These are phyloP conservation scores for Urocynchramus pylzowi DNA, from an alignment of 2,113 vertebrate species.

Conservation along the genomic window DNA sequence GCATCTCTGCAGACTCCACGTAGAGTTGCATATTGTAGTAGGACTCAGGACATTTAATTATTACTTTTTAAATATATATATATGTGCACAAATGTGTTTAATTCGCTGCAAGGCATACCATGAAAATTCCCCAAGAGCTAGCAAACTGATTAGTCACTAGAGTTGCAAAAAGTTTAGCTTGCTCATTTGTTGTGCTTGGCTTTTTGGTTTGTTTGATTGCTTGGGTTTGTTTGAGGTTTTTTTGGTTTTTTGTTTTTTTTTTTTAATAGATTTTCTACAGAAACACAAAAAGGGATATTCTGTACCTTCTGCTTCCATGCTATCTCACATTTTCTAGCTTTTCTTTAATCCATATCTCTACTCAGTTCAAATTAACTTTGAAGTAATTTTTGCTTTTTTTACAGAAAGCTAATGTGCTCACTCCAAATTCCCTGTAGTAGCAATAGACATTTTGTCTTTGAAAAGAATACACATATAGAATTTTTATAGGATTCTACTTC, in stretches of 20 bases:
- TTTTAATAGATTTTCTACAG: background rate
- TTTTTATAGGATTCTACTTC: background rate
- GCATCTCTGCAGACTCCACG: background rate
- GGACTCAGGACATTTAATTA: background rate
- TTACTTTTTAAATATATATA: background rate
- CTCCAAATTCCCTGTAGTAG: background rate
- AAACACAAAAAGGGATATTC: background rate
- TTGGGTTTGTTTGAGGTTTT: too few species aligned
- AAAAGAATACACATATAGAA: background rate
- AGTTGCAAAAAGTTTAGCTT: background rate
- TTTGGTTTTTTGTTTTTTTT: too few species aligned
- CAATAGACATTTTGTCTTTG: background rate
- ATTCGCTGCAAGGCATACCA: rapidly evolving
- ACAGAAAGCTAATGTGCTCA: background rate
- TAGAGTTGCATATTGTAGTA: background rate
- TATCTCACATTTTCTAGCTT: background rate
- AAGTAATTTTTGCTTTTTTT: background rate
- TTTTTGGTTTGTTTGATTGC: background rate
- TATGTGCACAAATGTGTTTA: background rate
- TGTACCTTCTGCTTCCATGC: background rate
- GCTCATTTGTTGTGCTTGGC: rapidly evolving
- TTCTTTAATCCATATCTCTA: background rate
- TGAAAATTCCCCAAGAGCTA: background rate
- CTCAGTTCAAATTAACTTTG: background rate
- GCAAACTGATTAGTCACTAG: background rate